Conservation (phyloP, 2,888 invertebrate species). For the Philopedon plagiatum region DNA sequence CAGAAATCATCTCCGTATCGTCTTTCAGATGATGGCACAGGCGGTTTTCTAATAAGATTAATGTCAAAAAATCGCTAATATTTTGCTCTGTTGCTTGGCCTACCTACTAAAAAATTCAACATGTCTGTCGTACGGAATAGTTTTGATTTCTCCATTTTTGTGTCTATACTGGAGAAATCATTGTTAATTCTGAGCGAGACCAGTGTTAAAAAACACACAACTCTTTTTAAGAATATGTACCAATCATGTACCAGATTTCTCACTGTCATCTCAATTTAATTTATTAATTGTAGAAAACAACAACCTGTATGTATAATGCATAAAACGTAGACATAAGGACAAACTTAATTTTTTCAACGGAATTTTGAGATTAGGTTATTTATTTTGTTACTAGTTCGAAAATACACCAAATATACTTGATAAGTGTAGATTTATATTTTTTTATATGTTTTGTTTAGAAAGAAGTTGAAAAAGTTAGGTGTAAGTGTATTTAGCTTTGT, state of each 20-base stretch:
- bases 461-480: slow-evolving; percentile 28
- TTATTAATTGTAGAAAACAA: slow-evolving; percentile 19
- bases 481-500: background rate
- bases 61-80: no score
- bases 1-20: no score
- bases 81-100: no score
- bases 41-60: no score
- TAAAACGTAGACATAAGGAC: background rate
- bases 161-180: no score
- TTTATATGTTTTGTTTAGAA: background rate
- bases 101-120: no score
- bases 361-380: slow-evolving; percentile 8
- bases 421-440: slow-evolving; percentile 18
- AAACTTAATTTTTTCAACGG: slow-evolving; percentile 37
- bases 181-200: no score
- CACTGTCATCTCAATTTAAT: slow-evolving; percentile 17
- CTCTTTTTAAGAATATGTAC: no score
- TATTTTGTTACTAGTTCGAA: slow-evolving; percentile 10
- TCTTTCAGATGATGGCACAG: no score
- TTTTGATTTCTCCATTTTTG: no score
- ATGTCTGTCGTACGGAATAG: no score
- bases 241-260: background rate
- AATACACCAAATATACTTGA: slow-evolving; percentile 31
- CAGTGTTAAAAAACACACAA: no score
- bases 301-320: slow-evolving; percentile 3